These are phyloP conservation scores for Brachionus plicatilis DNA, from an alignment of 1,140 invertebrate genomes.

Conservation along the genomic window DNA sequence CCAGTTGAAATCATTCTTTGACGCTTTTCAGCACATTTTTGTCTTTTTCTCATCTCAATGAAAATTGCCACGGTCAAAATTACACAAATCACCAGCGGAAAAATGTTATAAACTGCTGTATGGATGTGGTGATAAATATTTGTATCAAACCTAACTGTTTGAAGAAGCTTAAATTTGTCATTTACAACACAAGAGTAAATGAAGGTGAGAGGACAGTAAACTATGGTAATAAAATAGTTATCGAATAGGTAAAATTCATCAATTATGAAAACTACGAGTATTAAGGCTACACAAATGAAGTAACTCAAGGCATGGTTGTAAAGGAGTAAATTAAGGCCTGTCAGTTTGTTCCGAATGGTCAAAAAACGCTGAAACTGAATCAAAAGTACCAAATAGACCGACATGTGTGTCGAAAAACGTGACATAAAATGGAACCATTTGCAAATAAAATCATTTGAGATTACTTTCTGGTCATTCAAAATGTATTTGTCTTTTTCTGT, in stretches of 20 bases:
- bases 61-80: neutral
- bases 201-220: constrained; percentile 4
- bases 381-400: neutral
- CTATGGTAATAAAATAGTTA: constrained; percentile 4
- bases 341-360: neutral
- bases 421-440: constrained; percentile 10
- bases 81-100: neutral
- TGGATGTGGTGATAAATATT: constrained; percentile 4
- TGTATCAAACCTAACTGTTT: neutral
- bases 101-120: neutral
- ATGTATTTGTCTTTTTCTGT: neutral
- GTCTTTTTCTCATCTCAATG: neutral
- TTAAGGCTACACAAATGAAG: neutral
- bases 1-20: neutral
- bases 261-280: neutral
- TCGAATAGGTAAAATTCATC: constrained; percentile 25
- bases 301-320: constrained; percentile 27
- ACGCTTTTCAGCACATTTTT: neutral
- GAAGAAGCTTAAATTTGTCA: neutral
- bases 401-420: neutral
- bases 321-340: neutral
- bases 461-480: neutral
- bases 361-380: constrained; percentile 20
- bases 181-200: constrained; percentile 10
- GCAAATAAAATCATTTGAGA: neutral